Evolutionary conservation across 2,888 invertebrate species (phyloP).

Genomic region (Caenorhabditis doughertyi): DNA sequence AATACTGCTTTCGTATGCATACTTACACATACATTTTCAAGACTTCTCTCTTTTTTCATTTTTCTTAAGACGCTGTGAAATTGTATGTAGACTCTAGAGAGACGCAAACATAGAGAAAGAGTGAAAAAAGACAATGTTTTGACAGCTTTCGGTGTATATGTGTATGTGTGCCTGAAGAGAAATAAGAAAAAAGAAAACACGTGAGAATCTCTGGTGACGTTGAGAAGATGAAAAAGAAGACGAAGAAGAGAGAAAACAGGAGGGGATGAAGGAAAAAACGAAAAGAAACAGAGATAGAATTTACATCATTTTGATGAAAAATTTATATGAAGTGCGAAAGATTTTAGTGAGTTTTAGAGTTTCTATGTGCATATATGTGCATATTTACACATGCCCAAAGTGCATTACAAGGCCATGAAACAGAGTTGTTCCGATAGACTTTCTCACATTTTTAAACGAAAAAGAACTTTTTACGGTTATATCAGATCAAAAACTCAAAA

Average conservation of each 20-base stretch:
- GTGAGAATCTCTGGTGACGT: conserved; percentile 41
- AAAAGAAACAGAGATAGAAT: conserved; percentile 11
- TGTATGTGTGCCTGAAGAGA: conserved; percentile 12
- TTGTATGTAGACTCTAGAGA: not conserved
- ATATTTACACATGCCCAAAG: conserved; percentile 1
- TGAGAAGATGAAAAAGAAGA: conserved; percentile 12
- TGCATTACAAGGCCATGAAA: not conserved
- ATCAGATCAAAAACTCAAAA: no score
- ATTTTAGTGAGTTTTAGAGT: conserved; percentile 16
- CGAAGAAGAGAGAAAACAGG: conserved; percentile 1
- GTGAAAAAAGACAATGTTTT: conserved; percentile 45
- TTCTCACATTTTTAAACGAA: not conserved
- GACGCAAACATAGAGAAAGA: not conserved
- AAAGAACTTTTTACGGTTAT: no score
- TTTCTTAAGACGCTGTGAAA: not conserved
- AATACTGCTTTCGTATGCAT: conserved; percentile 22
- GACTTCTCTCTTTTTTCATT: conserved; percentile 1
- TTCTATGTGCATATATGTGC: not conserved
- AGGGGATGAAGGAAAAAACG: not conserved
- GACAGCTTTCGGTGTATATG: conserved; percentile 43
- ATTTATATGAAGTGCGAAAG: conserved; percentile 21
- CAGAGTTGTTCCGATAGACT: not conserved
- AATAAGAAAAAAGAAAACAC: conserved; percentile 34
- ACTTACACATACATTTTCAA: conserved; percentile 26
- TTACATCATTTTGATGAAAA: conserved; percentile 39